A percentile compares a stretch with the other conserved stretches of the same genome.
phyloP scores from a whole-genome alignment of 37 sponge, comb jelly and placozoan species.

The Amphimedon queenslandica region DNA sequence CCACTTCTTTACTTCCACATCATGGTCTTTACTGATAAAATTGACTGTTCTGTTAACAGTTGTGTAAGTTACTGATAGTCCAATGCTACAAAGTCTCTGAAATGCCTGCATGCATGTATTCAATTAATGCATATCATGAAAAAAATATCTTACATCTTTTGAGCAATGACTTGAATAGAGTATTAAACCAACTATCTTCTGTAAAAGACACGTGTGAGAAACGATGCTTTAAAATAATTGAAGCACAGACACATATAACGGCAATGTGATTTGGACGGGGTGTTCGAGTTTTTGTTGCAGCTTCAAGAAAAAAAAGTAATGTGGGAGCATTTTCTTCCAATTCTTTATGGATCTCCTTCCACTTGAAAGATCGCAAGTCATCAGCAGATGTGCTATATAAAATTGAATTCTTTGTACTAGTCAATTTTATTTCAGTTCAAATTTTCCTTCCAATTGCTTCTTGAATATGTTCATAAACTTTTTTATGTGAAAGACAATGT shows the following conservation, averaged over 20 bases:
- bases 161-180: conserved; percentile 28
- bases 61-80: not conserved
- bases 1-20: not conserved
- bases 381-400: conserved; percentile 4
- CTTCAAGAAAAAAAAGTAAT: conserved; percentile 7
- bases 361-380: conserved; percentile 12
- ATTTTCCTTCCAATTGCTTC: too few relatives aligned
- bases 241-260: conserved; percentile 15
- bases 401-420: too few relatives aligned
- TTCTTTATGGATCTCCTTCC: conserved; percentile 13
- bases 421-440: too few relatives aligned
- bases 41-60: not conserved
- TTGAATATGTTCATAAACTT: too few relatives aligned
- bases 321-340: conserved; percentile 12
- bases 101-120: not conserved
- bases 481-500: too few relatives aligned
- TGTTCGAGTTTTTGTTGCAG: conserved; percentile 18
- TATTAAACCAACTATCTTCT: conserved; percentile 12
- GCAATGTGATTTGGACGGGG: conserved; percentile 13
- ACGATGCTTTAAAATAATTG: conserved; percentile 24
- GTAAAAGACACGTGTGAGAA: conserved; percentile 21
- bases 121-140: too few relatives aligned
- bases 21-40: not conserved
- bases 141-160: conserved; percentile 30
- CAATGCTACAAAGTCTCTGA: not conserved